Evolutionary conservation across 2,797 vertebrate species (phyloP).

Genomic region (Ispidina picta): DNA sequence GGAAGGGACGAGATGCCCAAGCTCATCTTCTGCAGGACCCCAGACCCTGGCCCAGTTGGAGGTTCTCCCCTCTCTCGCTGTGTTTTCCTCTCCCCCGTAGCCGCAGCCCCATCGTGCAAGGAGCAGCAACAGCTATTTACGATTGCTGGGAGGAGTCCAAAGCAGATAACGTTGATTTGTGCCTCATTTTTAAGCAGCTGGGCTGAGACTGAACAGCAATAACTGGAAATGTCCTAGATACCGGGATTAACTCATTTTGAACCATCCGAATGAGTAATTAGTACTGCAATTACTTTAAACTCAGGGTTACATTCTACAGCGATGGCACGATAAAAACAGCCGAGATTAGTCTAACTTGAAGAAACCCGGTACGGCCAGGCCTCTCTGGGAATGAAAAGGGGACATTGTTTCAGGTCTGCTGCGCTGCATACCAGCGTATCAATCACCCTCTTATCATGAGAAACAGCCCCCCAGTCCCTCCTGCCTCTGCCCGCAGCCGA

Average conservation of each 20-base stretch:
- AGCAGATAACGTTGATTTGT: not conserved
- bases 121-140: not conserved
- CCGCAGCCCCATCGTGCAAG: not conserved
- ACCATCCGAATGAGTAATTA: slow-evolving; percentile 56
- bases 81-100: rapidly evolving
- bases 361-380: not conserved
- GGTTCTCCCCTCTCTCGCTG: rapidly evolving
- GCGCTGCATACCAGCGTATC: slow-evolving; percentile 51
- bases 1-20: not conserved
- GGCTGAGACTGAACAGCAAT: slow-evolving; percentile 22
- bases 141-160: not conserved
- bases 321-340: slow-evolving; percentile 47
- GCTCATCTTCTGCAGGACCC: not conserved
- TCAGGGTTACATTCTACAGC: slow-evolving; percentile 36
- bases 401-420: slow-evolving; percentile 40
- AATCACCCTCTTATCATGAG: slow-evolving; percentile 41
- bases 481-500: not conserved
- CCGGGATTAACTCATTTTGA: slow-evolving; percentile 50
- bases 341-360: slow-evolving; percentile 50
- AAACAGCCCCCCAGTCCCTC: slow-evolving; percentile 7
- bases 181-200: not conserved
- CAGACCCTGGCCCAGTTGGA: not conserved
- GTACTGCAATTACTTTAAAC: slow-evolving; percentile 55
- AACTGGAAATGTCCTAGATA: slow-evolving; percentile 6
- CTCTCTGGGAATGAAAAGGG: slow-evolving; percentile 35